Evolutionary conservation across 1,140 invertebrate genomes (phyloP).

Genomic region (Ceratosolen fusciceps): DNA sequence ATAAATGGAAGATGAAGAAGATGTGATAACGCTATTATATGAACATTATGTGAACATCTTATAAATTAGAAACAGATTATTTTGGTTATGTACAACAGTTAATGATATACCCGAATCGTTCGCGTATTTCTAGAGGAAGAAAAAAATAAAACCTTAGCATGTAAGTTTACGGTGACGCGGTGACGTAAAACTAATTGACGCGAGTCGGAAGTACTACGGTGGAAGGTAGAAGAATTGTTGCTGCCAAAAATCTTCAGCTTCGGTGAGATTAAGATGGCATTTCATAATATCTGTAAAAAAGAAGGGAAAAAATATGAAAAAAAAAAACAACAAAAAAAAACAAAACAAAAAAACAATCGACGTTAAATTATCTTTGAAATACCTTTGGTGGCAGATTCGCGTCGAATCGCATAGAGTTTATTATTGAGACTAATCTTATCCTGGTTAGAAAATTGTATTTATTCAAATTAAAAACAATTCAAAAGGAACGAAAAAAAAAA

Average conservation of each 20-base stretch:
- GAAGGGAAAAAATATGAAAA: too few relatives aligned
- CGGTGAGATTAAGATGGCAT: conserved; percentile 42
- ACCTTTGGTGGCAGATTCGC: conserved; percentile 36
- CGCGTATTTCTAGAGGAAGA: conserved; percentile 63
- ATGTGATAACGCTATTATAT: conserved; percentile 42
- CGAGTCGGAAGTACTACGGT: conserved; percentile 35
- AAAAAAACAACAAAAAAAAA: too few relatives aligned
- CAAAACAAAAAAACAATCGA: conserved; percentile 37
- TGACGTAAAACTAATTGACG: conserved; percentile 33
- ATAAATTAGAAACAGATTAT: conserved; percentile 70
- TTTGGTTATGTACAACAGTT: conserved; percentile 69
- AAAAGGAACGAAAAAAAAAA: too few relatives aligned
- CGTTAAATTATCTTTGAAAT: conserved; percentile 46
- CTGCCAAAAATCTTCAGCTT: conserved; percentile 43
- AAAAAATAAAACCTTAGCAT: conserved; percentile 22
- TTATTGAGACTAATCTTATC: conserved; percentile 32
- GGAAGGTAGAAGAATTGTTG: conserved; percentile 31
- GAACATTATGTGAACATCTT: conserved; percentile 56
- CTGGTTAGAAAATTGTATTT: conserved; percentile 31
- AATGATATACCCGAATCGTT: conserved; percentile 65
- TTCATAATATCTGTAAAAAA: conserved; percentile 46
- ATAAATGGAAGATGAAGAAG: conserved; percentile 52
- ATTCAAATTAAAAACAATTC: conserved; percentile 34
- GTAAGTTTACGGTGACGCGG: conserved; percentile 30
- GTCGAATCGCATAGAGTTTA: conserved; percentile 37